phyloP scores from a whole-genome alignment of 2,113 vertebrate genomes.

The Megaceryle torquata region DNA sequence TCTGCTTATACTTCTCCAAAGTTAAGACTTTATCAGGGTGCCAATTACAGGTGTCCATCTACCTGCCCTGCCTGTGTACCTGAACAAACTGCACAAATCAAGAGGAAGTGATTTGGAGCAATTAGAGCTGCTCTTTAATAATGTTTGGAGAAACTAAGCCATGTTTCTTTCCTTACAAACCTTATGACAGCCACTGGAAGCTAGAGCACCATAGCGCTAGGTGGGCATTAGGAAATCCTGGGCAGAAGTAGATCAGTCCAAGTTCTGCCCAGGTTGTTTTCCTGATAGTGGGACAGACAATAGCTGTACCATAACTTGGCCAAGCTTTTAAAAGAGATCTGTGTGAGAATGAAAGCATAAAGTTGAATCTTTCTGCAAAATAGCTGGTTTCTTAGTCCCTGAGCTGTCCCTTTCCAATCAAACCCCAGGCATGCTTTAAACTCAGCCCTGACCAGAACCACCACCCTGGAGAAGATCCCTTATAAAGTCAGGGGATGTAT shows the following conservation, averaged over 20 bases:
- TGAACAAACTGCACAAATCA: not conserved
- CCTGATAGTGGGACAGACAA: not conserved
- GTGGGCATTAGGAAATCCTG: not conserved
- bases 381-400: not conserved
- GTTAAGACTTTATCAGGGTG: not conserved
- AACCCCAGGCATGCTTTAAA: not conserved
- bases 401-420: not conserved
- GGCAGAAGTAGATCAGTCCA: not conserved
- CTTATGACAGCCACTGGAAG: not conserved
- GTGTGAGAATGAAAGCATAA: not conserved
- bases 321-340: not conserved
- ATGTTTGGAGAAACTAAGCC: not conserved
- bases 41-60: not conserved
- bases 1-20: not conserved
- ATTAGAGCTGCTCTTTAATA: not conserved
- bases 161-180: not conserved
- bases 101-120: not conserved
- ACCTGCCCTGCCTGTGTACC: not conserved
- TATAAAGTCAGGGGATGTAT: not conserved
- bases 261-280: not conserved
- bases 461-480: not conserved
- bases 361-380: not conserved
- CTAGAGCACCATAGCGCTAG: fast-evolving
- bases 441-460: not conserved
- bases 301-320: not conserved